Evolutionary conservation across 2,888 invertebrate species (phyloP).

Genomic region (Adelphocoris suturalis): DNA sequence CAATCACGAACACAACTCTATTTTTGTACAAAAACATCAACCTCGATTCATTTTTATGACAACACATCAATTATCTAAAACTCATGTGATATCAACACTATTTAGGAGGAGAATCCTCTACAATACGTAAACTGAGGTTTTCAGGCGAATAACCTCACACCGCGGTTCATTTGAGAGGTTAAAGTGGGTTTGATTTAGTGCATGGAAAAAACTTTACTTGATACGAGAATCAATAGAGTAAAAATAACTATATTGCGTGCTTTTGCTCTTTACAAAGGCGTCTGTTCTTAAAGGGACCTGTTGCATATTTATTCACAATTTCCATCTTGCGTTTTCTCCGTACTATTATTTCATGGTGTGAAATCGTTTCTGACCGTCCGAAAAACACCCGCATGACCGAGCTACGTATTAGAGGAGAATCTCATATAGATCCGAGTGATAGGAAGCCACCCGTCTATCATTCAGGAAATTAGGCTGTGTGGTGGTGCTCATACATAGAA

Average conservation of each 20-base stretch:
- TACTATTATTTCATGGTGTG: not conserved
- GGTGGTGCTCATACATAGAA: no score
- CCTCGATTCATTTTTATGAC: no score
- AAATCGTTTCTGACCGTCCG: not conserved
- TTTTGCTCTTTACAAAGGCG: conserved; percentile 16
- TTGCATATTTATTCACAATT: conserved; percentile 34
- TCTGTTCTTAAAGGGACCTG: conserved; percentile 16
- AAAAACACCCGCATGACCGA: not conserved
- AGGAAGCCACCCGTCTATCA: no score
- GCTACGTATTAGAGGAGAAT: no score
- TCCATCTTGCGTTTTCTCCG: conserved; percentile 16
- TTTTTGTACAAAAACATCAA: no score
- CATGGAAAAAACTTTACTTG: conserved; percentile 2
- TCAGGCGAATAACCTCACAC: not conserved
- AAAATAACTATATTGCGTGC: conserved; percentile 36
- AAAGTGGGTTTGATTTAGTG: not conserved
- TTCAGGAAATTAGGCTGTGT: no score
- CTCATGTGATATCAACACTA: no score
- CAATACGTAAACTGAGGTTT: not conserved
- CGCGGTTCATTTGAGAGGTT: not conserved
- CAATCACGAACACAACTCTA: no score
- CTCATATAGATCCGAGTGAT: no score
- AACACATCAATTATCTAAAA: no score
- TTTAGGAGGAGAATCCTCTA: no score
- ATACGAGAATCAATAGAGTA: conserved; percentile 23